Conservation (phyloP, 2,113 vertebrate species). For the Pan troglodytes region NHGRI_mPanTro3-v2.1_pri NC_072403.2:141343001-141343500, state of each 20-base stretch:
- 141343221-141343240: slow-evolving; percentile 97
- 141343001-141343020: not conserved
- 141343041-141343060: not conserved
- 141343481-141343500: not conserved
- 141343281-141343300: not conserved
- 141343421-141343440: slow-evolving; percentile 10
- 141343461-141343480: not conserved
- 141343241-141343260: slow-evolving; percentile 93
- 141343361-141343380: not conserved
- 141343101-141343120: slow-evolving; percentile 93
- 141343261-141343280: slow-evolving; percentile 76
- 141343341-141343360: not conserved
- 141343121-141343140: slow-evolving; percentile 94
- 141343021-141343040: not conserved
- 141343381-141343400: not conserved
- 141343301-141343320: not conserved
- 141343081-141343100: slow-evolving; percentile 78
- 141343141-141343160: slow-evolving; percentile 92
- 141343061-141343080: slow-evolving; percentile 29
- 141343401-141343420: not conserved
- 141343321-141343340: not conserved
- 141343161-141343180: slow-evolving; percentile 86
- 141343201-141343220: slow-evolving; percentile 97
- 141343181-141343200: slow-evolving; percentile 91
- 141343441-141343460: not conserved